phyloP scores from a whole-genome alignment of 2,888 invertebrate species.

The Rotaria sp. region DNA sequence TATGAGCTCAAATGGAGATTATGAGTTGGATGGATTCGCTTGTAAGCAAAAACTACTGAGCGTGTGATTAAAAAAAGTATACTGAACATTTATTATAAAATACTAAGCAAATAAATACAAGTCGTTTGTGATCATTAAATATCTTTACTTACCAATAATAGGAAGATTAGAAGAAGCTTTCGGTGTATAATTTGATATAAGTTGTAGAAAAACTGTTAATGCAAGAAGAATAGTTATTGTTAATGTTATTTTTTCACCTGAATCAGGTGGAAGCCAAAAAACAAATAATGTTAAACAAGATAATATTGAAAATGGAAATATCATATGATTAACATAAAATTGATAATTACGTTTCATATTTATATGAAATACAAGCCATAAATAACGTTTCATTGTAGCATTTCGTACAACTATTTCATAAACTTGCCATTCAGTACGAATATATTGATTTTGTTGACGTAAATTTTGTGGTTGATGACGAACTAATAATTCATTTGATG shows the following conservation, averaged over 20 bases:
- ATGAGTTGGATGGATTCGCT: no score
- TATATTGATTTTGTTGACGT: slow-evolving; percentile 17
- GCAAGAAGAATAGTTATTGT: slow-evolving; percentile 37
- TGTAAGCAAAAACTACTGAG: no score
- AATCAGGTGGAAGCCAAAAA: slow-evolving; percentile 39
- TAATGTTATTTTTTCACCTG: slow-evolving; percentile 37
- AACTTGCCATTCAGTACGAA: slow-evolving; percentile 37
- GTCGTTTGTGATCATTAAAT: no score
- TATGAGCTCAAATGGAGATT: no score
- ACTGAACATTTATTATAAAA: no score
- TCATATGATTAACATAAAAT: slow-evolving; percentile 53
- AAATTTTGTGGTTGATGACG: slow-evolving; percentile 28
- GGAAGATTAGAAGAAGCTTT: slow-evolving; percentile 37
- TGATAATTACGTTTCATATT: slow-evolving; percentile 58
- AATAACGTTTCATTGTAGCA: slow-evolving; percentile 27
- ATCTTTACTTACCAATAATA: slow-evolving; percentile 25
- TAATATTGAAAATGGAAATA: slow-evolving; percentile 35
- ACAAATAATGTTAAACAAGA: slow-evolving; percentile 38
- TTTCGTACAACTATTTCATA: slow-evolving; percentile 6
- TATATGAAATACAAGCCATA: slow-evolving; percentile 35
- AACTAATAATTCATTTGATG: slow-evolving; percentile 29
- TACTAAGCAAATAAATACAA: no score
- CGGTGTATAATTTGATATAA: slow-evolving; percentile 36
- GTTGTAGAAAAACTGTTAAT: slow-evolving; percentile 36
- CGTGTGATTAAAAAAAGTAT: no score